A percentile compares a stretch with the other conserved stretches of the same genome.
These are phyloP conservation scores for Procambarus virginalis DNA, from an alignment of 1,140 invertebrate species.

Conservation along the genomic window DNA sequence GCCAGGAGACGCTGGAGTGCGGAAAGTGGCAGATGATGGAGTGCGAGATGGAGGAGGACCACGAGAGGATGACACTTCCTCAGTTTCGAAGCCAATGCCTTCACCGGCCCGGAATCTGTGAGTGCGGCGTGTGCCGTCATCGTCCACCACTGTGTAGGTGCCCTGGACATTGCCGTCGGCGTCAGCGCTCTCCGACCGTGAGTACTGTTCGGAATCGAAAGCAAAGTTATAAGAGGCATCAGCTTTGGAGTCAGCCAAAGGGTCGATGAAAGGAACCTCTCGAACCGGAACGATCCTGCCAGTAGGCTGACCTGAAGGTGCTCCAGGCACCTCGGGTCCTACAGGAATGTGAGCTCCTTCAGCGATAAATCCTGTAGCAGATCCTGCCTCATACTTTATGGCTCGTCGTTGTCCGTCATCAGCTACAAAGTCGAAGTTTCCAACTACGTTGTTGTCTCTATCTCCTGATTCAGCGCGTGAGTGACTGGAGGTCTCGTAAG, in stretches of 20 bases:
- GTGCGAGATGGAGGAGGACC: slow-evolving; percentile 22
- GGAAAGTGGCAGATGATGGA: background rate
- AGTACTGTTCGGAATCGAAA: slow-evolving; percentile 71
- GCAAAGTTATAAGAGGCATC: slow-evolving; percentile 71
- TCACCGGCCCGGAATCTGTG: slow-evolving; percentile 62
- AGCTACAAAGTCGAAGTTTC: slow-evolving; percentile 67
- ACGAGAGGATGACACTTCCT: slow-evolving; percentile 50
- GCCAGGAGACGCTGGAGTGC: background rate
- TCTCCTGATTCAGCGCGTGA: slow-evolving; percentile 64
- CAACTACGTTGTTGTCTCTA: slow-evolving; percentile 54
- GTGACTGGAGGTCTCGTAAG: slow-evolving; percentile 64
- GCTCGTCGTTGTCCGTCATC: slow-evolving; percentile 60
- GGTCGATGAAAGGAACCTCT: slow-evolving; percentile 61
- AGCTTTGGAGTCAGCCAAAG: slow-evolving; percentile 57
- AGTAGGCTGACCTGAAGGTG: slow-evolving; percentile 63
- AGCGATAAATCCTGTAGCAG: slow-evolving; percentile 67
- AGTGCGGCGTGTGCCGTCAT: slow-evolving; percentile 57
- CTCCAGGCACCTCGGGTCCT: slow-evolving; percentile 65
- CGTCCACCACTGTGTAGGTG: slow-evolving; percentile 73
- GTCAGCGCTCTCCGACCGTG: slow-evolving; percentile 68
- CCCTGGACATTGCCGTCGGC: slow-evolving; percentile 72
- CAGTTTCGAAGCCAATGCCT: slow-evolving; percentile 66
- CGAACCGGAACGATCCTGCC: slow-evolving; percentile 65
- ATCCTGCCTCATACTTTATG: slow-evolving; percentile 67
- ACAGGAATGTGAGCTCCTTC: slow-evolving; percentile 68